phyloP scores from a whole-genome alignment of 2,113 vertebrate species.

The Seriola dumerili region DNA sequence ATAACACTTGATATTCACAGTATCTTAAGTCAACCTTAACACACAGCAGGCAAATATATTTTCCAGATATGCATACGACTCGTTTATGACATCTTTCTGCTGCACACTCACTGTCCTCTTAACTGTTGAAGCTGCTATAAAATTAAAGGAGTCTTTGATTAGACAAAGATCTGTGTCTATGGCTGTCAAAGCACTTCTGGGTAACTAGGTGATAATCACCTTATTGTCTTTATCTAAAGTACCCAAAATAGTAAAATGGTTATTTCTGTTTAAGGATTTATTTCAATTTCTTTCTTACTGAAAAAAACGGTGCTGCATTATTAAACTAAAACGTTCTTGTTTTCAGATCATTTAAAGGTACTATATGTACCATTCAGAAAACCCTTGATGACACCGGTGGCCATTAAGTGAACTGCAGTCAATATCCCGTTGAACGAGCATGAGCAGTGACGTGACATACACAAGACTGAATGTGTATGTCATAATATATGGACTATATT shows the following conservation, averaged over 20 bases:
- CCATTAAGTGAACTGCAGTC: too few species aligned
- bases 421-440: too few species aligned
- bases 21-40: neutral
- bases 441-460: too few species aligned
- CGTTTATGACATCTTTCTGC: neutral
- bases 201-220: neutral
- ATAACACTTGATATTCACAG: neutral
- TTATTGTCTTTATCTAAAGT: neutral
- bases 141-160: neutral
- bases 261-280: neutral
- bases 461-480: too few species aligned
- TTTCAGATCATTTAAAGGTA: neutral
- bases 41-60: neutral
- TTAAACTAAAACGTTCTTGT: constrained; percentile 1
- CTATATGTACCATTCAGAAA: too few species aligned
- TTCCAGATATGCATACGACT: neutral
- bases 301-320: neutral
- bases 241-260: neutral
- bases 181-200: neutral
- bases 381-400: too few species aligned
- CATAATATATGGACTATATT: too few species aligned
- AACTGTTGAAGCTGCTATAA: neutral
- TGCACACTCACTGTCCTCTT: neutral
- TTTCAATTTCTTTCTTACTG: neutral
- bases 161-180: neutral